Percentiles rank a stretch among this genome's conserved stretches.
Evolutionary conservation across 2,797 vertebrate genomes (phyloP).

Genomic region (Natrix natrix): DNA sequence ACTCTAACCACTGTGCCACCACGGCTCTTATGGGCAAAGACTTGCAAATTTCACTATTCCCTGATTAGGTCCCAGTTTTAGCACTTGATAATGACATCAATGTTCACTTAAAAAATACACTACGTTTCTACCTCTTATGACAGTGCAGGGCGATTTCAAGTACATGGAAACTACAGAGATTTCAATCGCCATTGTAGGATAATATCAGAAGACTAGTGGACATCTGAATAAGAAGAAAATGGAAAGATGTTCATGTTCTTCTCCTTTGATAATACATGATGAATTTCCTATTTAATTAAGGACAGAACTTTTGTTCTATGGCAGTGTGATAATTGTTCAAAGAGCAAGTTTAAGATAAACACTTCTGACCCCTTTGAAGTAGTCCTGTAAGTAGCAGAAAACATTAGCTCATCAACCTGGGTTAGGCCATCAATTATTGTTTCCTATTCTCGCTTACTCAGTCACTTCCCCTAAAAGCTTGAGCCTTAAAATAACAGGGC

Average conservation of each 20-base stretch:
- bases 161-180: not conserved
- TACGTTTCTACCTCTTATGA: not conserved
- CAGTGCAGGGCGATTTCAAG: not conserved
- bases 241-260: not conserved
- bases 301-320: not conserved
- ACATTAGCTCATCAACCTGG: slow-evolving; percentile 27
- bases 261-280: not conserved
- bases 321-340: not conserved
- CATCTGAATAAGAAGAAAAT: not conserved
- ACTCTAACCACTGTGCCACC: too few relatives aligned
- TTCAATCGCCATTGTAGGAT: not conserved
- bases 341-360: not conserved
- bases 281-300: not conserved
- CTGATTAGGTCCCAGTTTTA: not conserved
- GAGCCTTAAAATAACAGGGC: not conserved
- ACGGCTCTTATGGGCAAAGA: not conserved
- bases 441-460: not conserved
- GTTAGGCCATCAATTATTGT: slow-evolving; percentile 14
- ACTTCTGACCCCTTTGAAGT: slow-evolving; percentile 3
- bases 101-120: not conserved
- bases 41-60: not conserved
- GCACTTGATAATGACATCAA: not conserved
- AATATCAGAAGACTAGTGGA: not conserved
- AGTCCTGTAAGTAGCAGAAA: slow-evolving; percentile 14
- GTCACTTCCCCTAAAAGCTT: not conserved